A percentile compares a stretch with the other conserved stretches of the same genome.
Conservation (phyloP, 37 sponge, comb jelly and placozoan species). For the Geodia barretti region DNA sequence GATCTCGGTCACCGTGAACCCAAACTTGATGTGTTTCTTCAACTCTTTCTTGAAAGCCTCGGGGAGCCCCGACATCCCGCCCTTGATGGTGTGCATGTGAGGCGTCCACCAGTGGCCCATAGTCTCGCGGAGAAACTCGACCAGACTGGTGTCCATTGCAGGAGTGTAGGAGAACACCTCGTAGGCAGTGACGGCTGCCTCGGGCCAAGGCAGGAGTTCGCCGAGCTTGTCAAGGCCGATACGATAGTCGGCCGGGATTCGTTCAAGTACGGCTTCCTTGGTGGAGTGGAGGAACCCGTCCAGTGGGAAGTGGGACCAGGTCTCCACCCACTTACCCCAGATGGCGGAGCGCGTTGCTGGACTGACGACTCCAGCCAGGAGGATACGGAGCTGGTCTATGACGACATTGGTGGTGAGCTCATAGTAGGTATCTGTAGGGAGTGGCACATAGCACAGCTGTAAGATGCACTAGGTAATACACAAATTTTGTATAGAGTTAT, state of each 20-base stretch:
- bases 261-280: neutral
- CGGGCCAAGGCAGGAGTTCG: constrained; percentile 63
- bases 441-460: no score
- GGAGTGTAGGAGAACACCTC: constrained; percentile 26
- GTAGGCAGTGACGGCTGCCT: constrained; percentile 48
- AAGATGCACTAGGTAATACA: no score
- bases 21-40: neutral
- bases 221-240: constrained; percentile 29
- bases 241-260: no score
- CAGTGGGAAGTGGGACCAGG: constrained; percentile 26
- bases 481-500: no score
- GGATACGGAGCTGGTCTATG: neutral
- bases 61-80: constrained; percentile 49
- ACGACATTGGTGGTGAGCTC: neutral
- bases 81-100: constrained; percentile 50
- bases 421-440: constrained; percentile 34
- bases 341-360: neutral
- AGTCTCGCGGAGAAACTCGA: constrained; percentile 31
- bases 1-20: constrained; percentile 13
- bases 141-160: constrained; percentile 37
- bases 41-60: constrained; percentile 23
- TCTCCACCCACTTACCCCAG: constrained; percentile 31
- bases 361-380: neutral
- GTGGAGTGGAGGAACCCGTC: constrained; percentile 20
- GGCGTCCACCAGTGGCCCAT: constrained; percentile 54